Conservation (phyloP, 2,797 vertebrate species). For the Atherinosoma microstoma region DNA sequence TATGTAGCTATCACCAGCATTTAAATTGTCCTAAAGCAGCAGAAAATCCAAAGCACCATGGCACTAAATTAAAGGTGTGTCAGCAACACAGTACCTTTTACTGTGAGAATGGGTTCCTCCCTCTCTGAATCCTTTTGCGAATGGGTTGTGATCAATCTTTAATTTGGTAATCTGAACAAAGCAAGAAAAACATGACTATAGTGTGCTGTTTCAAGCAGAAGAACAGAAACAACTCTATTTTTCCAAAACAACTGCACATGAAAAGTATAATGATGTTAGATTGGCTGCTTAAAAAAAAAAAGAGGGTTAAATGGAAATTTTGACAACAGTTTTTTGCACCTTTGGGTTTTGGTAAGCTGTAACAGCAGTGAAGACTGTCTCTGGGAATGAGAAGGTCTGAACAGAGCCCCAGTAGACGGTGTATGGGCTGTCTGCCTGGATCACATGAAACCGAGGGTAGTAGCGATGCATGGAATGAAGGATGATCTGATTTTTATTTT, state of each 20-base stretch:
- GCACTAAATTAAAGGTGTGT: not conserved
- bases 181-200: not conserved
- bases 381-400: constrained; percentile 89
- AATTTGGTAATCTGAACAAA: constrained; percentile 86
- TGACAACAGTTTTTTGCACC: constrained; percentile 58
- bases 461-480: constrained; percentile 95
- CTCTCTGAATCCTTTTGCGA: constrained; percentile 90
- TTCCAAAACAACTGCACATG: not conserved
- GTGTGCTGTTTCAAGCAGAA: not conserved
- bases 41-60: not conserved
- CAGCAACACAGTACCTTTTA: constrained; percentile 57
- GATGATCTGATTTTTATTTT: constrained; percentile 81
- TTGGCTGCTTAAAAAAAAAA: not conserved
- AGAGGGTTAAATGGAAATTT: not conserved
- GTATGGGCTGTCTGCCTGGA: constrained; percentile 89
- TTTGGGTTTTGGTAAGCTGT: constrained; percentile 93
- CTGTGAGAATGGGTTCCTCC: constrained; percentile 80
- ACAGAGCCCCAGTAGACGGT: constrained; percentile 87
- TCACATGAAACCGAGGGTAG: constrained; percentile 89
- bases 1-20: not conserved
- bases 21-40: not conserved
- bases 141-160: constrained; percentile 91
- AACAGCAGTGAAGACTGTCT: constrained; percentile 90
- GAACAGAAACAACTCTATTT: no score
- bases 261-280: not conserved